Evolutionary conservation across 2,888 invertebrate species (phyloP), one percentile per base, ranked within the genome.

Genomic region (Drosophila maculinotata): DNA sequence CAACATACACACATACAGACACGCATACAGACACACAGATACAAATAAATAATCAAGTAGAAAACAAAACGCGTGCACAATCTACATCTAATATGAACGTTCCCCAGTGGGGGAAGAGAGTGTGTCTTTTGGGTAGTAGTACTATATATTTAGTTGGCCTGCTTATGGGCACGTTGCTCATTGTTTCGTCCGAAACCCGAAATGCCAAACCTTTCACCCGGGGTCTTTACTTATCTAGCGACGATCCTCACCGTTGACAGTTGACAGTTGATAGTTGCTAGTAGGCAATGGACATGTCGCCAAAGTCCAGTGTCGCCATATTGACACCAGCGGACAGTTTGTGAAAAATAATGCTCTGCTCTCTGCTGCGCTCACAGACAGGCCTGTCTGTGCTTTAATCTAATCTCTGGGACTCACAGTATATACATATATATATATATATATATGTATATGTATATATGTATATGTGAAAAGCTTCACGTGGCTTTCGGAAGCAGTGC

Each of bases 41-140:
- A 47, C 25, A 52, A 15, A 26, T 45, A 79, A 70, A 66, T 59
- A 63, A 71, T 71, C 54, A 66, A 63, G 65, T 53, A 49, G 72
- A 66, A 56, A 41, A 64, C 64, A 73, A 56, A 75, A 70, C 67
- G 65, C 80, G 83, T 80, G 80, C 80, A 80, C 80, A 80, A 80
- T 80, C 80, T 80, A 80, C 75, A 80, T 80, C 78, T 76, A n/a
- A 49, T n/a, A 41, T 59, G 30, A 36, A 64, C 31, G 33, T n/a
- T n/a, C n/a, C n/a, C n/a, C n/a, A 33, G 49, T 41, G 64, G 33
- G n/a, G 25, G 17, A 14, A 48, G 36, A 36, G 51, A 23, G 25
- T 8, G 47, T 14, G 12, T 10, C 1, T 26, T 2, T 9, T n/a
- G n/a, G n/a, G n/a, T n/a, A n/a, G n/a, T n/a, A 20, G 20, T 20